Conservation (phyloP, 2,797 vertebrate genomes). For the Lagothrix lagotricha region DNA sequence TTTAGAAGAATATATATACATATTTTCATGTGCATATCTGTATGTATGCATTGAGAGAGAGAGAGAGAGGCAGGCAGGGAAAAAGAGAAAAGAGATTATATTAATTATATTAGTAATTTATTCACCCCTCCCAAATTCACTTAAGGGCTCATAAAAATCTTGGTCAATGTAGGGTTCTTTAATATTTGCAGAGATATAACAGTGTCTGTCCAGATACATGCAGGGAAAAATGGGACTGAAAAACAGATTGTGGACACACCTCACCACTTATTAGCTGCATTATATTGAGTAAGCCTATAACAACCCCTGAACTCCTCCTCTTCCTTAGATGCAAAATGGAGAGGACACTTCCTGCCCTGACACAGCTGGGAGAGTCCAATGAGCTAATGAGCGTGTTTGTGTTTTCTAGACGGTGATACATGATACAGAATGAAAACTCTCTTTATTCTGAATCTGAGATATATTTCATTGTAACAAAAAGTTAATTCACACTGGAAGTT, state of each 20-base stretch:
- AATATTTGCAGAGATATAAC: neutral
- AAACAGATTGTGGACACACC: neutral
- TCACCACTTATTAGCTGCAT: neutral
- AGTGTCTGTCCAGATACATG: neutral
- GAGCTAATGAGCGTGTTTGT: neutral
- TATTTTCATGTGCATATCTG: neutral
- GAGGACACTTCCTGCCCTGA: neutral
- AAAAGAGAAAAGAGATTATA: neutral
- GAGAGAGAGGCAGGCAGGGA: neutral
- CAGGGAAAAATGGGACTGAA: neutral
- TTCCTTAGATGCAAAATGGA: neutral
- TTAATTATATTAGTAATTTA: slow-evolving; percentile 26
- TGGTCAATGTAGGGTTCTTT: neutral
- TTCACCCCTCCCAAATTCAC: neutral
- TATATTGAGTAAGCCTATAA: neutral
- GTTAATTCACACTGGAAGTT: neutral
- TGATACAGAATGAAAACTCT: neutral
- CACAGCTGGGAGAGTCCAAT: neutral
- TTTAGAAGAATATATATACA: neutral
- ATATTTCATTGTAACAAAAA: neutral
- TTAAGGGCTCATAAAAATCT: neutral
- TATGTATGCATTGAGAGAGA: neutral
- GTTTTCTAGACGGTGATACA: neutral
- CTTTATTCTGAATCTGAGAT: neutral
- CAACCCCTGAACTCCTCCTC: neutral